Percentiles rank a stretch among this genome's conserved stretches.
These are phyloP conservation scores for Neolamprologus sp. DNA, from an alignment of 2,113 vertebrate genomes.

Conservation along the genomic window DNA sequence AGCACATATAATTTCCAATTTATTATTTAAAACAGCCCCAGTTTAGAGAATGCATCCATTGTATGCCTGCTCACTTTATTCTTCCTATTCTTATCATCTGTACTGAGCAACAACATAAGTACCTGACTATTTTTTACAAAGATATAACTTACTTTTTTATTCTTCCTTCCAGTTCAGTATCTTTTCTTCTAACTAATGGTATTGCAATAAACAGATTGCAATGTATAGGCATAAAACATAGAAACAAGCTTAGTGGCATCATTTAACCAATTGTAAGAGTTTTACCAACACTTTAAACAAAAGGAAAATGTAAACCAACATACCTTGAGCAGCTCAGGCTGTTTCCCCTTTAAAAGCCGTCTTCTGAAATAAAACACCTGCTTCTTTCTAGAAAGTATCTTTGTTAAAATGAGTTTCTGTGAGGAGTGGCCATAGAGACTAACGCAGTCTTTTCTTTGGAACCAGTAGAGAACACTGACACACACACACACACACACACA, in stretches of 20 bases:
- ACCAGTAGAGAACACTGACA: not conserved
- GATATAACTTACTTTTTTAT: not conserved
- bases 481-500: not conserved
- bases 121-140: not conserved
- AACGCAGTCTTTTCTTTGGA: not conserved
- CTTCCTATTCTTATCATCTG: not conserved
- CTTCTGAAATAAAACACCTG: not conserved
- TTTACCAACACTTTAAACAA: not conserved
- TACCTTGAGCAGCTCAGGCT: not conserved
- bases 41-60: not conserved
- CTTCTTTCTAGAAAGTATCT: not conserved
- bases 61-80: not conserved
- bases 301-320: not conserved
- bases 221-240: not conserved
- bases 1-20: not conserved
- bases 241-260: not conserved
- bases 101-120: not conserved
- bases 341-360: not conserved
- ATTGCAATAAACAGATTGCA: not conserved
- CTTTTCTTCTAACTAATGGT: not conserved
- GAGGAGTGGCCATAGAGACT: conserved; percentile 17
- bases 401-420: not conserved
- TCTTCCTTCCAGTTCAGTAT: not conserved
- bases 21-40: not conserved
- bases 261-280: not conserved